phyloP scores from a whole-genome alignment of 2,888 invertebrate genomes.

The Nemotelus nigrinus region DNA sequence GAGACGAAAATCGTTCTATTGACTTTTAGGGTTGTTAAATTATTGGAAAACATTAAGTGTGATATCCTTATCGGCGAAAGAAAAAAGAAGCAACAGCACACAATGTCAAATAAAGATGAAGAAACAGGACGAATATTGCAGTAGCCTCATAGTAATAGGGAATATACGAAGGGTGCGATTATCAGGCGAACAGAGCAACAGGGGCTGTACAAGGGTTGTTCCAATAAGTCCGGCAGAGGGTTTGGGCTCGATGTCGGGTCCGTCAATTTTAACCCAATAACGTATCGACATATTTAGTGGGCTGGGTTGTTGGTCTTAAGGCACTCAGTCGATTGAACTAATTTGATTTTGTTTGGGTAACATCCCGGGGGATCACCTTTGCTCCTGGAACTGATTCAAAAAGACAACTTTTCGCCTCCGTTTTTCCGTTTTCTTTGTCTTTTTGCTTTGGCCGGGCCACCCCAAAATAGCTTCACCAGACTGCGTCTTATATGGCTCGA shows the following conservation, averaged over 20 bases:
- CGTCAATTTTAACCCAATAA: slow-evolving; percentile 43
- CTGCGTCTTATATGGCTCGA: not conserved
- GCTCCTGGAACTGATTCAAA: slow-evolving; percentile 42
- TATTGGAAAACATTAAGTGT: slow-evolving; percentile 43
- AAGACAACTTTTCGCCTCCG: slow-evolving; percentile 12
- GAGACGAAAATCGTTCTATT: slow-evolving; percentile 27
- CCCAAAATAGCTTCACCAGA: no score
- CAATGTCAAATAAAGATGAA: not conserved
- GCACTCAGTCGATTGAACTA: slow-evolving; percentile 45
- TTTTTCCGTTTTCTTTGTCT: slow-evolving; percentile 3
- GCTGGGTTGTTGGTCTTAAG: slow-evolving; percentile 37
- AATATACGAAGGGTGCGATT: not conserved
- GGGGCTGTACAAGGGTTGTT: not conserved
- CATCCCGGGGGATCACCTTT: slow-evolving; percentile 45
- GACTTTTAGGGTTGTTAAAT: slow-evolving; percentile 43
- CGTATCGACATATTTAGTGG: slow-evolving; percentile 44
- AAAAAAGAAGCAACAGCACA: slow-evolving; percentile 26
- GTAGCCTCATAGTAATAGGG: not conserved
- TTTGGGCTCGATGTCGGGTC: slow-evolving; percentile 21
- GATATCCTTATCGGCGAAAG: slow-evolving; percentile 35
- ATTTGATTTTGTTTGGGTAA: slow-evolving; percentile 44
- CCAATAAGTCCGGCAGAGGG: slow-evolving; percentile 19
- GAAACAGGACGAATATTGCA: not conserved
- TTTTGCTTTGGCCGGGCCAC: not conserved
- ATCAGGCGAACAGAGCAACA: slow-evolving; percentile 23